phyloP scores from a whole-genome alignment of 2,797 vertebrate species.

The Catharus ustulatus region DNA sequence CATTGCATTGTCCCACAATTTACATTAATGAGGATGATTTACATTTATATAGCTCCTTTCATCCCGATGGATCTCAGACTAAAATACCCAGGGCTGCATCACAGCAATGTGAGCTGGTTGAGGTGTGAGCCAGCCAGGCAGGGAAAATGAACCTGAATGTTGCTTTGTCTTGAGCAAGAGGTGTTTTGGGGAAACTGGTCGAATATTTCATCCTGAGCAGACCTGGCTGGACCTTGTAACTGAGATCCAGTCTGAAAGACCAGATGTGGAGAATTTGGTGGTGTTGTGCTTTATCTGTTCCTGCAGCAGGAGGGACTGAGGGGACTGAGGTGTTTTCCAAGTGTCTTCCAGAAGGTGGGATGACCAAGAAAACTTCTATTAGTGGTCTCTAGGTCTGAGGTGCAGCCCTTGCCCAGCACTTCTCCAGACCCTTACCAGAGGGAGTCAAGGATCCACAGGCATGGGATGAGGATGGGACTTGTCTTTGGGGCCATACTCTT shows the following conservation, averaged over 20 bases:
- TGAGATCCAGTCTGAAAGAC: not conserved
- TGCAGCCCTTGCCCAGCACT: not conserved
- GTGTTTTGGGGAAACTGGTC: not conserved
- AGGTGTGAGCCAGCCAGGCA: not conserved
- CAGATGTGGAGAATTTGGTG: not conserved
- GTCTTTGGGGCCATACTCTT: accelerated
- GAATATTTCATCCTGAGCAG: not conserved
- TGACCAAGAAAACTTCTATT: not conserved
- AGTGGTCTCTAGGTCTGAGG: not conserved
- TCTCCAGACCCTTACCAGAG: not conserved
- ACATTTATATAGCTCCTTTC: conserved; percentile 66
- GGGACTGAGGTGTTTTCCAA: not conserved
- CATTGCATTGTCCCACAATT: conserved; percentile 32
- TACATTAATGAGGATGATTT: conserved; percentile 67
- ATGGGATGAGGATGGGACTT: not conserved
- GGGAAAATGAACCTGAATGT: accelerated
- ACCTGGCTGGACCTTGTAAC: not conserved
- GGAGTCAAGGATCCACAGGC: not conserved
- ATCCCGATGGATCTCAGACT: not conserved
- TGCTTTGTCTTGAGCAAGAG: not conserved
- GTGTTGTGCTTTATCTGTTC: not conserved
- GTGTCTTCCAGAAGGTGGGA: not conserved
- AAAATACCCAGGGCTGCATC: not conserved
- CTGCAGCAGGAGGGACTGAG: not conserved
- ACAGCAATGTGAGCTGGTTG: not conserved